Evolutionary conservation across 2,797 vertebrate genomes (phyloP).

Genomic region (Eptatretus atami): DNA sequence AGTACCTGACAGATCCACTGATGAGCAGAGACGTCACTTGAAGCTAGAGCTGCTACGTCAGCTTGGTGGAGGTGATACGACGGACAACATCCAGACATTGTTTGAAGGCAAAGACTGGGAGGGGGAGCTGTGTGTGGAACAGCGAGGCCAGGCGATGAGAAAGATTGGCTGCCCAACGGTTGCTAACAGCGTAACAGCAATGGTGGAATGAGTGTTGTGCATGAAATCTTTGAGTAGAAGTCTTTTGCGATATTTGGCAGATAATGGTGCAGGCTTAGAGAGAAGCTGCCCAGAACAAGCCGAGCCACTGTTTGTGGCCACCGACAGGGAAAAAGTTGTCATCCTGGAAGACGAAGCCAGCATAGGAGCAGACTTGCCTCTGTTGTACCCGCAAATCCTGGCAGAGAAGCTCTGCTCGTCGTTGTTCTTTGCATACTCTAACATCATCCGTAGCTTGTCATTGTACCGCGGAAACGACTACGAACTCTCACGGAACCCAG

Average conservation of each 20-base stretch:
- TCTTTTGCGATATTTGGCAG: too few species aligned
- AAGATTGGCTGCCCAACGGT: conserved; percentile 5
- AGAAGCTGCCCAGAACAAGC: too few species aligned
- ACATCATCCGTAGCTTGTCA: conserved; percentile 71
- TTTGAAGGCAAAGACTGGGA: conserved; percentile 37
- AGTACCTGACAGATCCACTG: conserved; percentile 36
- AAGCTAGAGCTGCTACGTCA: conserved; percentile 77
- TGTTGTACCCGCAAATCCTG: conserved; percentile 43
- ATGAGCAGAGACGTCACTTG: conserved; percentile 27
- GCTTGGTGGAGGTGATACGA: conserved; percentile 77
- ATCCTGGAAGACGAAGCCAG: conserved; percentile 64
- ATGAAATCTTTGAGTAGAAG: too few species aligned
- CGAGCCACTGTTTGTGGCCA: too few species aligned
- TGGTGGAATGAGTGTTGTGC: conserved; percentile 59
- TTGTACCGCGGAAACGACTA: conserved; percentile 73
- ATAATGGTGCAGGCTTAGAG: too few species aligned
- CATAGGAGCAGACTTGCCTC: conserved; percentile 61
- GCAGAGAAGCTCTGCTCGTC: conserved; percentile 74
- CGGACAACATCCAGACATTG: conserved; percentile 67
- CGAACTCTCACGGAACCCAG: conserved; percentile 78
- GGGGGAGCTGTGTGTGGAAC: neutral
- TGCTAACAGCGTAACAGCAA: conserved; percentile 36
- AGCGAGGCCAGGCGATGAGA: too few species aligned
- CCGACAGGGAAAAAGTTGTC: too few species aligned
- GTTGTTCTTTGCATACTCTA: conserved; percentile 84